Evolutionary conservation across 2,888 invertebrate genomes (phyloP).

Genomic region (Protophormia terraenovae): DNA sequence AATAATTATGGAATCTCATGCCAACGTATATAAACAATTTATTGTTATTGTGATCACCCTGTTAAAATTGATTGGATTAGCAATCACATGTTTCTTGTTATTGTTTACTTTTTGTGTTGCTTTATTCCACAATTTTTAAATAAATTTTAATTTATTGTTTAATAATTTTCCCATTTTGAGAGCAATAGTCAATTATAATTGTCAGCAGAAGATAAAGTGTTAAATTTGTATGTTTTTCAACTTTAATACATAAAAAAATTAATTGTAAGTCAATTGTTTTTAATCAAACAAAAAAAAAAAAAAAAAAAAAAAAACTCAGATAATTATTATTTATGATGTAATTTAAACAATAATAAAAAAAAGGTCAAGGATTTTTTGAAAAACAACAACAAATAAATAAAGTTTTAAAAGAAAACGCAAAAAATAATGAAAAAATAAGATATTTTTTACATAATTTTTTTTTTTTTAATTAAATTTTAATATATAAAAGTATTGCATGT

Average conservation of each 20-base stretch:
- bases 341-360: constrained; percentile 11
- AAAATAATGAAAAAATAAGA: no score
- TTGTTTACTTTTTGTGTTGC: constrained; percentile 41
- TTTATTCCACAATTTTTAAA: neutral
- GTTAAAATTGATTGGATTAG: neutral
- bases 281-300: no score
- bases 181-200: neutral
- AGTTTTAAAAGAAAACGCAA: no score
- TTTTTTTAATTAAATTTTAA: no score
- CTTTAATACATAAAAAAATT: neutral
- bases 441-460: no score
- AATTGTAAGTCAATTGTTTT: constrained; percentile 1
- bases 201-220: neutral
- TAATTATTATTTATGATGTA: neutral
- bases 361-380: neutral
- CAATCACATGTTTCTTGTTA: constrained; percentile 55
- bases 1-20: neutral
- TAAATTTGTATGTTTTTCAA: neutral
- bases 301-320: neutral
- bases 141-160: neutral
- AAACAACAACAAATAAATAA: no score
- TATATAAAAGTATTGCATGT: no score
- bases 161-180: constrained; percentile 9
- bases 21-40: neutral
- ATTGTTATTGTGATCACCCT: neutral